Conservation (phyloP, 2,113 vertebrate genomes). For the Nannospalax galili region DNA sequence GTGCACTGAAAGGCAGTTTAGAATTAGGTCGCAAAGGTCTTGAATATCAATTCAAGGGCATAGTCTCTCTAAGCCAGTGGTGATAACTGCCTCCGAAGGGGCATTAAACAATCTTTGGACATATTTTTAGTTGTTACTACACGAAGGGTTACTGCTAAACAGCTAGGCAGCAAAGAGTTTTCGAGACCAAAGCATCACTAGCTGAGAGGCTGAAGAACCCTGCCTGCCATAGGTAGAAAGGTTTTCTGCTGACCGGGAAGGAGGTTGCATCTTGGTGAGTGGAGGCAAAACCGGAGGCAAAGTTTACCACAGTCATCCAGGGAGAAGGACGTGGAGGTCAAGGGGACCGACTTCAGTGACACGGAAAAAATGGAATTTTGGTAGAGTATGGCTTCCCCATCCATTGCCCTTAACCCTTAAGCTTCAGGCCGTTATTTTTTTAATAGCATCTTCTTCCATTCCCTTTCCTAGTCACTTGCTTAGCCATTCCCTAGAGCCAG, state of each 20-base stretch:
- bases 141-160: not conserved
- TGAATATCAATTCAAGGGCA: constrained; percentile 17
- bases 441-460: not conserved
- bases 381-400: not conserved
- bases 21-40: not conserved
- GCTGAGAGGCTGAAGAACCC: not conserved
- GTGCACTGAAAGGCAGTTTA: not conserved
- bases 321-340: not conserved
- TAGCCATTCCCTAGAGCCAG: constrained; percentile 1
- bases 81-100: not conserved
- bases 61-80: not conserved
- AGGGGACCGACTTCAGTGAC: not conserved
- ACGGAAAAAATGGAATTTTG: not conserved
- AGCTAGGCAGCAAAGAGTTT: not conserved
- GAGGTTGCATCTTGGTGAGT: not conserved
- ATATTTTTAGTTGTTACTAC: not conserved
- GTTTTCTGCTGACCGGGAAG: not conserved
- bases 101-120: not conserved
- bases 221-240: not conserved
- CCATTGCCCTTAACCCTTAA: not conserved
- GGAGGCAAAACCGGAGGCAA: not conserved
- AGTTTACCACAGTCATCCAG: too few relatives aligned
- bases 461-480: not conserved
- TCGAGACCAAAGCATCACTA: not conserved
- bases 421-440: not conserved